Evolutionary conservation across 92 coral and sea anemone genomes (phyloP), one percentile per base, ranked within the genome.

Genomic region (Micromussa lordhowensis): DNA sequence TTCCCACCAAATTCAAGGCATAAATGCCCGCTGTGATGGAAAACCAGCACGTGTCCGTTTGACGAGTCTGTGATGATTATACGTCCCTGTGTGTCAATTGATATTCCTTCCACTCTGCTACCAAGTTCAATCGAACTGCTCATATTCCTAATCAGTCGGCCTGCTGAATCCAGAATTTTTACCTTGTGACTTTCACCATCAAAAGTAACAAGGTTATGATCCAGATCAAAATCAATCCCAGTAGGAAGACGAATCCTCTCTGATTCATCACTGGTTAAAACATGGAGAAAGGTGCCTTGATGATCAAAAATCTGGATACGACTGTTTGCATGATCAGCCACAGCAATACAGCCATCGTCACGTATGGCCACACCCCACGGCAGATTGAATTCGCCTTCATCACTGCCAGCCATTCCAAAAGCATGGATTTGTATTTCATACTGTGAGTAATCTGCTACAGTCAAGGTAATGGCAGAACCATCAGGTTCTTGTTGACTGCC

Each of bases 331-430:
- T 93, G 95, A 88, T 93, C 95, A 69, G 95, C 93, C 35, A 93
- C 93, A 16, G 87, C 79, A 31, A 93, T 87, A 70, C 66, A 76
- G 81, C 88, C 89, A 61, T 86, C 84, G 18, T 32, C 81, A n/a
- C 86, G 79, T 31, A 73, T 61, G 83, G 91, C 87, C 24, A 93
- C 95, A 28, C 95, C 95, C 95, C 93, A 90, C 22, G 95, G 95
- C 29, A 93, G 95, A 75, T 74, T 55, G 30, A 93, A 68, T 30
- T 86, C 85, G 30, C 93, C 80, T 19, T 63, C 70, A 31, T 79
- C 85, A 34, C 68, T 69, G 2, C 92, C 91, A 49, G 69, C 78
- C 35, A 58, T 64, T 19, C 93, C 91, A 77, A 87, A 79, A 61
- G 72, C 36, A 76, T 75, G 36, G 40, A 53, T 80, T 53, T 77